A percentile compares a stretch with the other conserved stretches of the same genome.
phyloP scores from a whole-genome alignment of 2,888 invertebrate genomes.

The Digitonthophagus gazella region DNA sequence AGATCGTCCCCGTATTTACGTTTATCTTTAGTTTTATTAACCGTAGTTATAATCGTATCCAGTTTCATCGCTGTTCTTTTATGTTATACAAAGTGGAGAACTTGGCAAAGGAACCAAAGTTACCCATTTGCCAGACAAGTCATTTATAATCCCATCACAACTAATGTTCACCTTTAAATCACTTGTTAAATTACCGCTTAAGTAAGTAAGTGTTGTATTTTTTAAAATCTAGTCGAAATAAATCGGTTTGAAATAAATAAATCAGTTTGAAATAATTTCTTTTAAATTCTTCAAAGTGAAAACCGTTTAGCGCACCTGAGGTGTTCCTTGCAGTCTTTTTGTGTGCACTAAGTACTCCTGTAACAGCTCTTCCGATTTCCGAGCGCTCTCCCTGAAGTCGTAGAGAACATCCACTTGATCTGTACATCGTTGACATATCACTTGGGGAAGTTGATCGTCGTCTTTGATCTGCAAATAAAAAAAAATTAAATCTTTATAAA shows the following conservation, averaged over 20 bases:
- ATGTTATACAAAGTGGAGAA: conserved; percentile 39
- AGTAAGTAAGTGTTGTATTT: not conserved
- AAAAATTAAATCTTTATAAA: too few relatives aligned
- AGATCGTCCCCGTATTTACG: conserved; percentile 35
- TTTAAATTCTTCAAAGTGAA: not conserved
- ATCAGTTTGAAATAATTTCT: too few relatives aligned
- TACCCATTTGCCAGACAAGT: conserved; percentile 44
- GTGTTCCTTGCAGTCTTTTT: conserved; percentile 63
- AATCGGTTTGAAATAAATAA: too few relatives aligned
- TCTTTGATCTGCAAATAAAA: conserved; percentile 64
- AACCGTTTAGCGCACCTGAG: conserved; percentile 58
- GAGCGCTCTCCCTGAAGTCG: conserved; percentile 74
- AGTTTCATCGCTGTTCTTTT: conserved; percentile 38
- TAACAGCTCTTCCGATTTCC: conserved; percentile 73
- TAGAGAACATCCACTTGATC: conserved; percentile 73
- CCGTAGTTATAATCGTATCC: conserved; percentile 37
- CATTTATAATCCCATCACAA: conserved; percentile 42
- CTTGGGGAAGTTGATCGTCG: conserved; percentile 72
- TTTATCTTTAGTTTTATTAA: conserved; percentile 39
- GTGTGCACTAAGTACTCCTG: conserved; percentile 74
- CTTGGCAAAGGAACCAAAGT: conserved; percentile 33
- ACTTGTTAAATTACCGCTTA: not conserved
- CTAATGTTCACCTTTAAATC: conserved; percentile 27
- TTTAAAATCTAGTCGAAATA: not conserved
- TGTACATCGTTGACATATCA: conserved; percentile 75